Base-by-base conservation (phyloP, 2,113 vertebrate genomes). In the Oceanodroma tethys region DNA sequence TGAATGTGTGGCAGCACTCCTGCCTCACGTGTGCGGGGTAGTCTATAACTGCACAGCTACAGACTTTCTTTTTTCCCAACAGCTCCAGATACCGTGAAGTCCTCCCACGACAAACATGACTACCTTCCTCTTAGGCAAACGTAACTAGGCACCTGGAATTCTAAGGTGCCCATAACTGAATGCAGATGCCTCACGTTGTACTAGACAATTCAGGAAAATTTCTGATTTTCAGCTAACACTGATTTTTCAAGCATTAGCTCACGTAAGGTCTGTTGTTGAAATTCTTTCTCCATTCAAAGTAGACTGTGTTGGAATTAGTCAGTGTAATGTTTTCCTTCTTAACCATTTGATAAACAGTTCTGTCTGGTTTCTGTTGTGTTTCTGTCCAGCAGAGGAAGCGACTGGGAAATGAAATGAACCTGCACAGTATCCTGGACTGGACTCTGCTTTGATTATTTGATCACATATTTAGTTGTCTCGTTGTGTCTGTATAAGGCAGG, bases 331-430 rank as follows among this genome's bases (percentile, higher is more conserved):
- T 95, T 96, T 81, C 26, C 20, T 25, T 58, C 63, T 71, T 83
- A 74, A 81, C 43, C 42, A 32, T 71, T 86, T 30, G 20, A 88
- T 86, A 66, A 92, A 86, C 63, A 88, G 25, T 68, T 78, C 68
- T 79, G 45, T 80, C 86, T 88, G 72, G 34, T 92, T 93, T 92
- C 32, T 71, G 23, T 53, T 70, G 11, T 73, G 42, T 81, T 82
- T 81, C 76, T 74, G 23, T 52, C n/a, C 75, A 86, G 73, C 56
- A 88, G 52, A 95, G 80, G 72, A 95, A 94, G 83, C 10, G 6
- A 65, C 34, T 40, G 43, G 80, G 68, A 95, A 94, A 94, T 86
- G 6, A 90, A 90, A 95, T 29, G 56, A 95, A 90, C 36, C 71
- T 86, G 88, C 71, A 90, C 13, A 52, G 68, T 63, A 66, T 90